These are phyloP conservation scores for Falco novaeseelandiae DNA, from an alignment of 2,797 vertebrate genomes.

Conservation along the genomic window DNA sequence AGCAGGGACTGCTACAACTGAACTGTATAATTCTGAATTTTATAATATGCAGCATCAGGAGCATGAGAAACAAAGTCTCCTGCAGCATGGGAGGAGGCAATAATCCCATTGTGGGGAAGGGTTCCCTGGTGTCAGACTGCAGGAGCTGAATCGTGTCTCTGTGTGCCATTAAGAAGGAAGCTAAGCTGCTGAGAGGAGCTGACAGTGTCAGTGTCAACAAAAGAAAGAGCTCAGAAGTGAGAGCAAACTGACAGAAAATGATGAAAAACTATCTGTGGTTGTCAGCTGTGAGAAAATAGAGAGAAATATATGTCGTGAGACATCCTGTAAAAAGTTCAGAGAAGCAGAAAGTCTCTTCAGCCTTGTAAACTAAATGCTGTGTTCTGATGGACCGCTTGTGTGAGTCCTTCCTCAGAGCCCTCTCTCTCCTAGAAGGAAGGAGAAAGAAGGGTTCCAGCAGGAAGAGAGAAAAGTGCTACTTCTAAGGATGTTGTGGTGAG, in stretches of 20 bases:
- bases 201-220: slow-evolving; percentile 61
- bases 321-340: slow-evolving; percentile 39
- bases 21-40: not conserved
- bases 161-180: slow-evolving; percentile 22
- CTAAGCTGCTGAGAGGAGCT: slow-evolving; percentile 49
- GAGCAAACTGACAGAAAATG: slow-evolving; percentile 67
- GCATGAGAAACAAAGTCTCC: not conserved
- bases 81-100: not conserved
- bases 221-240: slow-evolving; percentile 60
- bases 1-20: not conserved
- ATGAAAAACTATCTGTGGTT: slow-evolving; percentile 58
- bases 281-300: slow-evolving; percentile 44
- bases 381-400: not conserved
- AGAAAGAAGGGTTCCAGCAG: not conserved
- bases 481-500: fast-evolving
- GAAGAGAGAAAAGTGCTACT: not conserved
- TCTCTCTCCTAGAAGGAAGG: not conserved
- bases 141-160: not conserved
- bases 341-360: slow-evolving; percentile 3
- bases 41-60: not conserved
- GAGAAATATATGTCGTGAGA: slow-evolving; percentile 21
- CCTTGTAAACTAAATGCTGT: not conserved
- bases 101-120: not conserved
- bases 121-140: not conserved
- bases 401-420: not conserved